A percentile compares a stretch with the other conserved stretches of the same genome.
phyloP scores from a whole-genome alignment of 1,140 invertebrate genomes.

The Mesaphorura yosii region DNA sequence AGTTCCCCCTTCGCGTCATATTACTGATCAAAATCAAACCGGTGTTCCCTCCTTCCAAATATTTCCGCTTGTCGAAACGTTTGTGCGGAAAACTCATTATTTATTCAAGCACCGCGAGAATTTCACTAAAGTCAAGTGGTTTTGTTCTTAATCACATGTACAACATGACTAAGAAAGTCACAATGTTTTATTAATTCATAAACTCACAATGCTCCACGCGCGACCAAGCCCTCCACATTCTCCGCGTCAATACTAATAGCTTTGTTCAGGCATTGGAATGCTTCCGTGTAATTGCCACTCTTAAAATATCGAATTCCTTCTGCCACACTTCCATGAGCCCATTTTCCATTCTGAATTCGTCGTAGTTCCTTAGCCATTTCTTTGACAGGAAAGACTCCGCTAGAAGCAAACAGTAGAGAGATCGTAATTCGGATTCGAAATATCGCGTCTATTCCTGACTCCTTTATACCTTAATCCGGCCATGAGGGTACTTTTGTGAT shows the following conservation, averaged over 20 bases:
- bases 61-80: no score
- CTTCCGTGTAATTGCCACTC: conserved; percentile 74
- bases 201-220: conserved; percentile 72
- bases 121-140: no score
- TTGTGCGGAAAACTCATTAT: no score
- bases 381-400: conserved; percentile 58
- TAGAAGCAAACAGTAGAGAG: no score
- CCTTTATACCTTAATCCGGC: conserved; percentile 56
- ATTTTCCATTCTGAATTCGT: conserved; percentile 77
- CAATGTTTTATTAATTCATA: no score
- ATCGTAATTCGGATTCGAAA: neutral
- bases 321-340: conserved; percentile 80
- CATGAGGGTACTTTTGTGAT: conserved; percentile 61
- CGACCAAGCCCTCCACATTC: conserved; percentile 88
- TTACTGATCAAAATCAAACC: no score
- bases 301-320: conserved; percentile 92
- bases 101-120: no score
- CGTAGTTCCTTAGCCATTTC: conserved; percentile 73
- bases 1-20: no score
- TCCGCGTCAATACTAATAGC: conserved; percentile 79
- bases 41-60: no score
- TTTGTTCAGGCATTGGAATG: conserved; percentile 88
- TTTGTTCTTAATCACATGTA: no score
- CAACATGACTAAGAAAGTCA: no score
- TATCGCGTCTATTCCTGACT: neutral